Evolutionary conservation across 2,888 invertebrate species (phyloP), one percentile per base, ranked within the genome.

Genomic region (Andrena hattorfiana): DNA sequence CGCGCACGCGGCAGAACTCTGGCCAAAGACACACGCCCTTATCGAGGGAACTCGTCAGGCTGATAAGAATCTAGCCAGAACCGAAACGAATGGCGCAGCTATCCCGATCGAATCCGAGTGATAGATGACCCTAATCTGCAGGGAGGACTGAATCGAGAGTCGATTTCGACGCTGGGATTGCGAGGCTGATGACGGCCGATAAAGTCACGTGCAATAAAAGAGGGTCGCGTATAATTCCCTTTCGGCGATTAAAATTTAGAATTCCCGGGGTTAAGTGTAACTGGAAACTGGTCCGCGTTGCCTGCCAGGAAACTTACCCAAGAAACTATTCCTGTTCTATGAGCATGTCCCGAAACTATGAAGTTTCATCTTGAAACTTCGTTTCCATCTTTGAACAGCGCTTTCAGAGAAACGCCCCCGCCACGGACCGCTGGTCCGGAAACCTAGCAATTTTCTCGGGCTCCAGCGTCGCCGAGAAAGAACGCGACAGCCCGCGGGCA

Each of bases 101-200:
- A 92, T 91, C 90, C 86, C 83, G 89, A 91, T 92, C 90, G 90
- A 87, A 91, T 89, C 87, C 89, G 87, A 77, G 89, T 92, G 93
- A 93, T 92, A 90, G 91, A 93, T 93, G 92, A 85, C 89, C 88
- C 85, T 91, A 90, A 93, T 92, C 90, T 89, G 80, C 71, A 73
- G 74, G 74, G 54, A 80, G 78, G 74, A 74, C 32, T 62, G 84
- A 87, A 84, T 82, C 71, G 67, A 69, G 70, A 79, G 63, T 74
- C 81, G 81, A 81, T 71, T 77, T 76, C 59, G 49, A 69, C 42
- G 64, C 64, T 35, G 2, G 70, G 59, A 76, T 81, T 82, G 42
- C 63, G 30, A 49, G 26, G 71, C 48, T 28, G 64, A 77, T 75
- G 70, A 59, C 51, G 30, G 51, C 10, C 42, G 71, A 81, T 77